Evolutionary conservation across 2,797 vertebrate species (phyloP), one percentile per base, ranked within the genome.

Genomic region (Mareca strepera): DNA sequence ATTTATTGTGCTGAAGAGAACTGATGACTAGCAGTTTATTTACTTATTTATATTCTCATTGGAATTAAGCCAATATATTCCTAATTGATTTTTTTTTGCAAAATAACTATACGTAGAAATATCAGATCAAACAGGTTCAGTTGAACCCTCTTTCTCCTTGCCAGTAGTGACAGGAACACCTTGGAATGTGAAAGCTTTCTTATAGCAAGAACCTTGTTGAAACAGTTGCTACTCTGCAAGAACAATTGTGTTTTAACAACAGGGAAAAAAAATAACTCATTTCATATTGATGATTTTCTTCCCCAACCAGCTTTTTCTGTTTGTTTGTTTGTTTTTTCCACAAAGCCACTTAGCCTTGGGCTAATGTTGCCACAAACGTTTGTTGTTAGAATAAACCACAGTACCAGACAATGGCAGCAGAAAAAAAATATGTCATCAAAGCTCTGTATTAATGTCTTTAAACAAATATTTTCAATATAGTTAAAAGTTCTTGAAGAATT

Each of bases 151-250:
- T 81, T 84, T 90, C 23, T 76, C 43, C 22, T 78, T 62, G 12
- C 0, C 1, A 2, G 5, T 3, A 62, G 58, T 68, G 11, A 37
- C 0, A 0, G 21, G 5, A 87, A 12, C 2, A 1, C 28, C 15
- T 29, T 67, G 25, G 37, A 80, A 81, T 31, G 6, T 73, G 20
- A 28, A 78, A 77, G 7, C 28, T 41, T 8, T 85, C 28, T 23
- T 70, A 0, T 41, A 43, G 70, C 72, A 66, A 41, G 79, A 77
- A 39, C 17, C 3, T 62, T 55, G 3, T 75, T 77, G 56, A 82
- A 95, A 73, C 31, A 74, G 23, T 33, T 92, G 12, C 11, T 87
- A 2, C 28, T 92, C 1, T 1, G 60, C 12, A 86, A 77, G 66
- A 86, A 74, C 6, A 6, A 4, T 21, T 50, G 12, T 63, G 26